Percentiles rank a stretch among this genome's conserved stretches.
These are phyloP conservation scores for Maniola jurtina DNA, from an alignment of 1,140 invertebrate species.

Conservation along the genomic window DNA sequence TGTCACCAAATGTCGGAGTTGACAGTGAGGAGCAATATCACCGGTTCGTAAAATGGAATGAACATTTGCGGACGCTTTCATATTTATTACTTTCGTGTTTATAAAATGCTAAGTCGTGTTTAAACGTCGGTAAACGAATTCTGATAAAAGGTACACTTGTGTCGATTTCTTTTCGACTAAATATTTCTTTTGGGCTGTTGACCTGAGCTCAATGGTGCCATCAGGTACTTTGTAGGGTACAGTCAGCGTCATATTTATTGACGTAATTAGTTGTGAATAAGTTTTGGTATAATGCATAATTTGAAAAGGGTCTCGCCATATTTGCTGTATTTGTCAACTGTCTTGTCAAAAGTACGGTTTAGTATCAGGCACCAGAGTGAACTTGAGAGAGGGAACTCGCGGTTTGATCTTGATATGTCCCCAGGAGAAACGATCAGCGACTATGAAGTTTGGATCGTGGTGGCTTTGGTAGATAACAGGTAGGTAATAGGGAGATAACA, in stretches of 20 bases:
- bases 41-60: slow-evolving; percentile 35
- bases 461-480: too few relatives aligned
- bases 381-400: too few relatives aligned
- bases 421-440: too few relatives aligned
- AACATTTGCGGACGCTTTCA: slow-evolving; percentile 34
- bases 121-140: slow-evolving; percentile 20
- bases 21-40: slow-evolving; percentile 30
- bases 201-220: slow-evolving; percentile 15
- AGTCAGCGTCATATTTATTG: background rate
- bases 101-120: slow-evolving; percentile 23
- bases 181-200: slow-evolving; percentile 10
- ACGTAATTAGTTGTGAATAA: background rate
- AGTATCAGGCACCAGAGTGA: too few relatives aligned
- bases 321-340: too few relatives aligned
- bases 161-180: slow-evolving; percentile 1
- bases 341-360: too few relatives aligned
- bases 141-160: slow-evolving; percentile 13
- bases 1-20: slow-evolving; percentile 29
- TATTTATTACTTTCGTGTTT: slow-evolving; percentile 38
- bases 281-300: background rate
- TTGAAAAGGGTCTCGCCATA: too few relatives aligned
- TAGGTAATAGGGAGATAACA: too few relatives aligned
- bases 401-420: too few relatives aligned
- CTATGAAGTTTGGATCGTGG: too few relatives aligned
- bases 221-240: background rate